Evolutionary conservation across 2,797 vertebrate genomes (phyloP).

Genomic region (Phrynocephalus forsythii): DNA sequence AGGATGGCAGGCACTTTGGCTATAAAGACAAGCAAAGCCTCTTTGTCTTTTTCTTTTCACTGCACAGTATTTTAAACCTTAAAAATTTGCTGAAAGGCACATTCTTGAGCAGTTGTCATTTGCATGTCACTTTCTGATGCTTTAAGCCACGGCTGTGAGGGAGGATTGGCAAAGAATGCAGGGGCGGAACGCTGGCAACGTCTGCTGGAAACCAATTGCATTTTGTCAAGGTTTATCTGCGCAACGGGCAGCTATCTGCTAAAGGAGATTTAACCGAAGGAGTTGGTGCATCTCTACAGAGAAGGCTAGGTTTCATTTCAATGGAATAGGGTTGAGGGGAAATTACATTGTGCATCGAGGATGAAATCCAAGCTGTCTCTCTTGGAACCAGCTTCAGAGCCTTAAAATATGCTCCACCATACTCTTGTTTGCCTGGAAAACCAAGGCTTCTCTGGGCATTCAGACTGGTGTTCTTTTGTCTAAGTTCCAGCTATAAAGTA

Average conservation of each 20-base stretch:
- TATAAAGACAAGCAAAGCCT: constrained; percentile 38
- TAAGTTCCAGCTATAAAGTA: neutral
- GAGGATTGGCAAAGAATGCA: neutral
- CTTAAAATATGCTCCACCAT: neutral
- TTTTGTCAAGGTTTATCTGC: constrained; percentile 68
- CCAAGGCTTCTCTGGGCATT: neutral
- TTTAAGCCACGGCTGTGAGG: accelerated
- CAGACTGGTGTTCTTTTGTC: accelerated
- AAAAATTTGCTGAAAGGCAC: accelerated
- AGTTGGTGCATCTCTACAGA: constrained; percentile 63
- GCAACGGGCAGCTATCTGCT: constrained; percentile 56
- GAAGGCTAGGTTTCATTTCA: constrained; percentile 47
- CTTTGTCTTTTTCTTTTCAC: constrained; percentile 20
- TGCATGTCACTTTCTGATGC: constrained; percentile 11
- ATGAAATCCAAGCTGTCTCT: constrained; percentile 61
- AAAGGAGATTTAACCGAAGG: constrained; percentile 66
- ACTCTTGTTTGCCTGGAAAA: constrained; percentile 21
- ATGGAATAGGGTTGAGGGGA: constrained; percentile 32
- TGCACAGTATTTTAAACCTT: neutral
- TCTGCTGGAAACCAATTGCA: constrained; percentile 42
- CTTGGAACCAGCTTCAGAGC: constrained; percentile 38
- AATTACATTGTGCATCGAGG: constrained; percentile 64
- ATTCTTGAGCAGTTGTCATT: constrained; percentile 7
- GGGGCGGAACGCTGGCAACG: constrained; percentile 34
- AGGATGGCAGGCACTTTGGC: constrained; percentile 41